Base-by-base conservation (phyloP, 2,797 vertebrate genomes). In the Tamandua tetradactyla region DNA sequence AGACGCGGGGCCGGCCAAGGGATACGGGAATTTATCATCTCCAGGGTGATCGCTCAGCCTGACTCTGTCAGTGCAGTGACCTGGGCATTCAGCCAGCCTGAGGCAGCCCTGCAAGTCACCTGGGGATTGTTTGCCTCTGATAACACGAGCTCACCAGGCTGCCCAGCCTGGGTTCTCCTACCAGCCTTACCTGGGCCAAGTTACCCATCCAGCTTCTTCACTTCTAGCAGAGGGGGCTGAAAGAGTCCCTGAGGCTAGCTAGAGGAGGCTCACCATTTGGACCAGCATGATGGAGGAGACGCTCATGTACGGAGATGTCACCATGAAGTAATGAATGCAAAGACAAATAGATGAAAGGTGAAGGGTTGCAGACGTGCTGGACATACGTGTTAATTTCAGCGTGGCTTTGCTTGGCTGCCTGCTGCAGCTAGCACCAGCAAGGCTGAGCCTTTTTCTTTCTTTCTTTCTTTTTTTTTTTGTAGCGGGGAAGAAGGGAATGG, bases 1-100 rank as follows among this genome's bases (percentile, higher is more conserved):
- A 90, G 93, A 94, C 84, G 52, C 30, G 25, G 81, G 91, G 88
- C 80, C 1, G 1, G 80, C 80, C 3, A 0, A 49, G 52, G 72
- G 72, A 94, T 61, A 72, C 40, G 83, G 64, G 94, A 95, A 96
- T 97, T 95, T 92, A 96, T 97, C 97, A 97, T 92, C 83, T 71
- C 64, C 0, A 3, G 75, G 82, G 83, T 42, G 74, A 94, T 90
- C 69, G n/a, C 75, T 93, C 95, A 91, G 90, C 61, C 90, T 85
- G 89, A 85, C 92, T 87, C 91, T 79, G 81, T 75, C 68, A 85
- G 79, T 89, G 92, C 88, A 61, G 89, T 0, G 25, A 83, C 95
- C 85, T 69, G 93, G 68, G n/a, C 40, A 72, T 72, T 75, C 32
- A 47, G 91, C 55, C 80, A 91, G 61, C 82, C 64, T 64, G n/a